phyloP scores from a whole-genome alignment of 2,113 vertebrate genomes.

The Gymnarchus niloticus region DNA sequence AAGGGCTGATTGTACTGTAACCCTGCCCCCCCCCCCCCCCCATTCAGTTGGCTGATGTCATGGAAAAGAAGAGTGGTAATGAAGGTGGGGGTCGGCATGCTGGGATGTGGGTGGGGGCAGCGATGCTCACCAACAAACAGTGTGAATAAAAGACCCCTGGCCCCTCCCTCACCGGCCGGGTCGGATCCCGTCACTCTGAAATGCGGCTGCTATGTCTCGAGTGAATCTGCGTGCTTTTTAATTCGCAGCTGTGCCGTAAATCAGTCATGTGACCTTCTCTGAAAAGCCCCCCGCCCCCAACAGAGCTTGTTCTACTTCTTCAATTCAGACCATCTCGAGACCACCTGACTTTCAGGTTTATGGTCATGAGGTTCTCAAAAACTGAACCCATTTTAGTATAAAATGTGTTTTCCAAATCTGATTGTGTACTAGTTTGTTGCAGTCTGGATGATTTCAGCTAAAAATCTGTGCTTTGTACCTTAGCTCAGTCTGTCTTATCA shows the following conservation, averaged over 20 bases:
- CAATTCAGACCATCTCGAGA: background rate
- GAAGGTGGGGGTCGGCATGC: constrained; percentile 19
- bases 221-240: constrained; percentile 9
- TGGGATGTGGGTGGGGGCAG: background rate
- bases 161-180: background rate
- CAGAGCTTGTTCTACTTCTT: background rate
- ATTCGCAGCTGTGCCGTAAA: constrained; percentile 14
- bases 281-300: background rate
- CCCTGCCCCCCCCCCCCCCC: constrained; percentile 3
- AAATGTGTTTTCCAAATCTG: background rate
- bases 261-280: background rate
- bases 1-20: constrained; percentile 37
- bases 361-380: constrained; percentile 1
- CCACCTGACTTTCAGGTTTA: background rate
- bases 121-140: background rate
- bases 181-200: constrained; percentile 9
- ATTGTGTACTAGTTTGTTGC: background rate
- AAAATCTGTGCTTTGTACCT: background rate
- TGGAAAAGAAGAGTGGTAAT: constrained; percentile 32
- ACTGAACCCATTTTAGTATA: background rate
- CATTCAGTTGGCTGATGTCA: constrained; percentile 59
- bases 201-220: background rate
- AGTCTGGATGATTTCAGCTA: background rate
- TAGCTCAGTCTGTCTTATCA: background rate
- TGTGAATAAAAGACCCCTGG: background rate